Evolutionary conservation across 2,888 invertebrate species (phyloP).

Genomic region (Buathra laborator): DNA sequence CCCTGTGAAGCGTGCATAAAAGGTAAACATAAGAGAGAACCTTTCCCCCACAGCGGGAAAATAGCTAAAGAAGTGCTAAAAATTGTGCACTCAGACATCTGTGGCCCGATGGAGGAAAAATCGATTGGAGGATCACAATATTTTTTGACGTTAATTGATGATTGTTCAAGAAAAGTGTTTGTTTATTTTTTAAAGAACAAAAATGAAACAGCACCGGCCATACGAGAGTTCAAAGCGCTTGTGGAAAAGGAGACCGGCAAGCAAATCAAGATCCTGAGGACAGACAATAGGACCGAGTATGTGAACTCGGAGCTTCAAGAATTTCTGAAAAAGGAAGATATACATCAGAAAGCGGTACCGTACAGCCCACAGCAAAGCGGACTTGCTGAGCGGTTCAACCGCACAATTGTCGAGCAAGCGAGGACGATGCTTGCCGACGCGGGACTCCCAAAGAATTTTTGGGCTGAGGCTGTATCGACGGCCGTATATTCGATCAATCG

Average conservation of each 20-base stretch:
- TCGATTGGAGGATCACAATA: slow-evolving; percentile 64
- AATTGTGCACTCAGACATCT: slow-evolving; percentile 69
- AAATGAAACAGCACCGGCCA: slow-evolving; percentile 46
- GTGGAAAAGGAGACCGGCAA: neutral
- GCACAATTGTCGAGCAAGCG: slow-evolving; percentile 31
- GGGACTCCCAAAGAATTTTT: neutral
- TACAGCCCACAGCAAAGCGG: slow-evolving; percentile 22
- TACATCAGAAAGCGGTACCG: slow-evolving; percentile 29
- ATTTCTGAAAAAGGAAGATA: slow-evolving; percentile 6
- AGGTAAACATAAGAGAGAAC: slow-evolving; percentile 51
- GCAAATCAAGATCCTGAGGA: slow-evolving; percentile 18
- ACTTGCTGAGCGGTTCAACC: slow-evolving; percentile 9
- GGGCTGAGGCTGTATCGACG: slow-evolving; percentile 29
- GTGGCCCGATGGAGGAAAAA: slow-evolving; percentile 63
- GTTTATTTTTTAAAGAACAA: slow-evolving; percentile 67
- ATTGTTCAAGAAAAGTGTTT: slow-evolving; percentile 62
- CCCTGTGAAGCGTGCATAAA: slow-evolving; percentile 40
- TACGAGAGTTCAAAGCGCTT: slow-evolving; percentile 12
- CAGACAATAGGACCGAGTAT: slow-evolving; percentile 39
- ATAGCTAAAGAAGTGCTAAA: slow-evolving; percentile 38
- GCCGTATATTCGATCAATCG: slow-evolving; percentile 3
- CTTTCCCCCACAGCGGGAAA: slow-evolving; percentile 9
- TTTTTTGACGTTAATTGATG: slow-evolving; percentile 66
- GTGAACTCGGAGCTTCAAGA: slow-evolving; percentile 6
- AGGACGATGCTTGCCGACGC: slow-evolving; percentile 1